Base-by-base conservation (phyloP, 1,140 invertebrate species). In the Cylas formicarius region DNA sequence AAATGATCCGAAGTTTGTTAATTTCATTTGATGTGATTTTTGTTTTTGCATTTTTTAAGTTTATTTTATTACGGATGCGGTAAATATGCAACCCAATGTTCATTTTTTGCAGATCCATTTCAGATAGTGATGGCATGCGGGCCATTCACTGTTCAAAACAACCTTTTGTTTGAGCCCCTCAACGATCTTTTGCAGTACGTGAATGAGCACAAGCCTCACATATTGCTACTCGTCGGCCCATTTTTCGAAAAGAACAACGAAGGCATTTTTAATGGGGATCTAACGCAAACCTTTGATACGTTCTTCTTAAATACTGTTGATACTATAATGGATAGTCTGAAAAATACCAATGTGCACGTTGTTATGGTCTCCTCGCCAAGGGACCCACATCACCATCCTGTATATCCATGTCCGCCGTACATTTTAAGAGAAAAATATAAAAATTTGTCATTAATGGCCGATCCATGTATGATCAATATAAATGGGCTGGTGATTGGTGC, bases 391-490 rank as follows among this genome's bases (percentile, higher is more conserved):
- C 78, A 86, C 48, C 70, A 81, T 39, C 71, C 76, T 16, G 74
- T 92, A 0, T 94, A 84, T 68, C 91, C 91, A 3, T 90, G 87
- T 1, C 81, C 83, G 4, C 76, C 86, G 5, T 84, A 77, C 54
- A 47, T 63, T 44, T 58, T 67, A 2, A 60, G 66, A 13, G 69
- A 69, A 49, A 71, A 67, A 22, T 74, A 74, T 57, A 37, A 69
- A 7, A 81, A 83, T 60, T 56, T 86, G 10, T 69, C 72, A 32
- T 53, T 53, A 34, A 61, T 84, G 42, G 75, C 87, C 0, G 90
- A 95, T 74, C 92, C 92, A 0, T 80, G 81, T 52, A 73, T 83
- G 8, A 55, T 96, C 1, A 73, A 80, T 54, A 72, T 95, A 22
- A 77, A 82, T 48, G 89, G 86, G 4, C 56, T 93, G 0, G 68